Evolutionary conservation across 2,888 invertebrate species (phyloP).

Genomic region (Cosmia pyralina): DNA sequence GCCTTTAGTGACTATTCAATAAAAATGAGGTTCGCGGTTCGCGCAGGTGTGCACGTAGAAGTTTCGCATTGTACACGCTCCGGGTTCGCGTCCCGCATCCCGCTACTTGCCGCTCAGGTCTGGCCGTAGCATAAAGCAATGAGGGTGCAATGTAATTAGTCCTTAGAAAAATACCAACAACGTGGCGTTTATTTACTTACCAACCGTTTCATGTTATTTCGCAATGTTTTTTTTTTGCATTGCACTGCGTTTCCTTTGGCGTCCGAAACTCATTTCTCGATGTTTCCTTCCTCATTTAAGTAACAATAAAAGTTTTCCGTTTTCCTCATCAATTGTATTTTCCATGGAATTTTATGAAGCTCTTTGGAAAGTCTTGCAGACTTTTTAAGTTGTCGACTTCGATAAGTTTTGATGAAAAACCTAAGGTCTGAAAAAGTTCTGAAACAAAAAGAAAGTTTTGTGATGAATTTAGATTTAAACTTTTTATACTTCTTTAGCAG

Average conservation of each 20-base stretch:
- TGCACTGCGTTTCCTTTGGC: constrained; percentile 10
- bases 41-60: no score
- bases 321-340: constrained; percentile 23
- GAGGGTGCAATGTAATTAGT: constrained; percentile 18
- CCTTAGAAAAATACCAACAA: constrained; percentile 23
- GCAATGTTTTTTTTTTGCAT: constrained; percentile 16
- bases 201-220: constrained; percentile 9
- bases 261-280: constrained; percentile 32
- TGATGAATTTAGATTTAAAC: not conserved
- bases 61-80: no score
- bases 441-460: not conserved
- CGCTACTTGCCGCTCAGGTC: no score
- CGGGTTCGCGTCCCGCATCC: no score
- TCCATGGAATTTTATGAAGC: constrained; percentile 5
- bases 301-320: constrained; percentile 17
- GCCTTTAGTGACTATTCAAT: no score
- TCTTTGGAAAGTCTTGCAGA: not conserved
- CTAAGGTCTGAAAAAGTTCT: not conserved
- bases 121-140: not conserved
- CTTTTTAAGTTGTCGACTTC: constrained; percentile 10
- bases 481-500: constrained; percentile 75
- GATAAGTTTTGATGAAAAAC: constrained; percentile 5
- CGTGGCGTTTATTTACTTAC: constrained; percentile 11
- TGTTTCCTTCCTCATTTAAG: constrained; percentile 41
- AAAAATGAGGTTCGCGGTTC: no score